Evolutionary conservation across 2,888 invertebrate species (phyloP).

Genomic region (Agrotis exclamationis): DNA sequence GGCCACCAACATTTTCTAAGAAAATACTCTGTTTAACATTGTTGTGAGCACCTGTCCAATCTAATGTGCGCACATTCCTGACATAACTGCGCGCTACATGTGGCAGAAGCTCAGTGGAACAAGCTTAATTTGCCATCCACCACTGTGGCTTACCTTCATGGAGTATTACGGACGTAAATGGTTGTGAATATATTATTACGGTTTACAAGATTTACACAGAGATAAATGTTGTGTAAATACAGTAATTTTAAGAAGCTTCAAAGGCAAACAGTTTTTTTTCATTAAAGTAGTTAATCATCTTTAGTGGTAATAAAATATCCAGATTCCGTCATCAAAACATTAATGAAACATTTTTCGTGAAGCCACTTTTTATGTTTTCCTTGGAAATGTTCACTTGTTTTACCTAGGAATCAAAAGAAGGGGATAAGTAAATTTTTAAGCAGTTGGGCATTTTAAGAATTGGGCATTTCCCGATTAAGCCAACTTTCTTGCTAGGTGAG

Average conservation of each 20-base stretch:
- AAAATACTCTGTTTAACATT: constrained; percentile 1
- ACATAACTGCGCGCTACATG: constrained; percentile 73
- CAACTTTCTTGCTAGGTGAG: too few species aligned
- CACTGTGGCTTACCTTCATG: background rate
- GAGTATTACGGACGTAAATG: constrained; percentile 6
- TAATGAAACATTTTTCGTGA: too few species aligned
- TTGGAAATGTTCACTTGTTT: too few species aligned
- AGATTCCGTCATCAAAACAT: too few species aligned
- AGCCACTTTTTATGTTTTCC: too few species aligned
- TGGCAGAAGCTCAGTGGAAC: constrained; percentile 56
- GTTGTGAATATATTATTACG: background rate
- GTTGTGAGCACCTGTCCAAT: constrained; percentile 62
- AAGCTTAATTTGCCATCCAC: constrained; percentile 61
- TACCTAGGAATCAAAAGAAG: too few species aligned
- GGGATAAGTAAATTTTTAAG: too few species aligned
- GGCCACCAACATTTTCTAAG: background rate
- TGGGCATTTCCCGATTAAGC: too few species aligned
- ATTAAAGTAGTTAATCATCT: too few species aligned
- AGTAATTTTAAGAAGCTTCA: background rate
- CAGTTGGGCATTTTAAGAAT: too few species aligned
- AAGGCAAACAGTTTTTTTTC: background rate
- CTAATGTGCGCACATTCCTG: constrained; percentile 82
- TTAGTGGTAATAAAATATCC: too few species aligned
- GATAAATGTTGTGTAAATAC: background rate
- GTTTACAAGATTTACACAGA: background rate